Conservation (phyloP, 2,113 vertebrate species). For the Triplophysa tibetana region DNA sequence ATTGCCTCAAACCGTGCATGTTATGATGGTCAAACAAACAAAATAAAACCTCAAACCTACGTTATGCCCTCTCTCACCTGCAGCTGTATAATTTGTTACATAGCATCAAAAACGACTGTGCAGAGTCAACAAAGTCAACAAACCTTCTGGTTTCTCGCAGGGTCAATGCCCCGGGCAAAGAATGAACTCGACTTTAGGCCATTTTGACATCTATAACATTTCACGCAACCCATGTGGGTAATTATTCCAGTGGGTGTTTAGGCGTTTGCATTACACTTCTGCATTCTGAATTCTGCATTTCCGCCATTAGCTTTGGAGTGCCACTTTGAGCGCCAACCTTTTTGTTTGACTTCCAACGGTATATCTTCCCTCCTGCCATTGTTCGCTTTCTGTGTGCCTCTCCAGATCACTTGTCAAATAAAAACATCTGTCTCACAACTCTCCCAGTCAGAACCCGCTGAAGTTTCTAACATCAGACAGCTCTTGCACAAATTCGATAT, state of each 20-base stretch:
- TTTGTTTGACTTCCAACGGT: background rate
- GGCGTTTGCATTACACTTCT: constrained; percentile 1
- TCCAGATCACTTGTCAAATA: constrained; percentile 12
- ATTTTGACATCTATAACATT: constrained; percentile 4
- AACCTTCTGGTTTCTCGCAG: no score
- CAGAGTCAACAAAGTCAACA: no score
- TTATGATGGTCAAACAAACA: no score
- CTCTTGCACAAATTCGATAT: background rate
- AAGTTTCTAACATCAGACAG: constrained; percentile 20
- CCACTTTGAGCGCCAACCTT: background rate
- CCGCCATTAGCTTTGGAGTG: background rate
- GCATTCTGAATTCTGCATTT: background rate
- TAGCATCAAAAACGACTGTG: no score
- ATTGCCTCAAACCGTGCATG: no score
- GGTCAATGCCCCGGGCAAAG: background rate
- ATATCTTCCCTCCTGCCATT: background rate
- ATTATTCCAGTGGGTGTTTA: constrained; percentile 11
- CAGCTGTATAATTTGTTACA: no score
- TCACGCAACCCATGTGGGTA: background rate
- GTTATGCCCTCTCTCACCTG: no score
- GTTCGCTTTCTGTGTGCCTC: background rate
- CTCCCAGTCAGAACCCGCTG: background rate
- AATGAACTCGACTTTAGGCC: background rate
- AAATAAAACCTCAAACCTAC: no score
- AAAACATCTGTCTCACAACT: constrained; percentile 9